These are phyloP conservation scores for Hemitrygon akajei DNA, from an alignment of 2,797 vertebrate genomes.

Conservation along the genomic window DNA sequence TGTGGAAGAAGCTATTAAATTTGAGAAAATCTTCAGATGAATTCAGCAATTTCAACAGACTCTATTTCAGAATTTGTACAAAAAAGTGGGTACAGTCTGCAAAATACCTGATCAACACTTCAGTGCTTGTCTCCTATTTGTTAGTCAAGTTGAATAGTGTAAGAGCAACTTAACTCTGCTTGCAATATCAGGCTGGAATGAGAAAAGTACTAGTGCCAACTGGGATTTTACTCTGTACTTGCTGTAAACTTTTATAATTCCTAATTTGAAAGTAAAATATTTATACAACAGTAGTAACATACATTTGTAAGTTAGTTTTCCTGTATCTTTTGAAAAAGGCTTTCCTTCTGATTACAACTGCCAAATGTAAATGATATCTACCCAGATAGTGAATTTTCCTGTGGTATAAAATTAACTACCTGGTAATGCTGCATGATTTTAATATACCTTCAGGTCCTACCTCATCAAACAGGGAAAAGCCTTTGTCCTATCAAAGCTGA, in stretches of 20 bases:
- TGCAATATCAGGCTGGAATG: neutral
- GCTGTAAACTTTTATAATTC: neutral
- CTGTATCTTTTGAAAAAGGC: neutral
- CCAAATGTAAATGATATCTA: constrained; percentile 24
- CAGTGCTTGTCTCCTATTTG: neutral
- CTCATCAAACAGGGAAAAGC: neutral
- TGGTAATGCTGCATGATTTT: constrained; percentile 29
- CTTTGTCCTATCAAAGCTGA: neutral
- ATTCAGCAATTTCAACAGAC: neutral
- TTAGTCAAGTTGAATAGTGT: neutral
- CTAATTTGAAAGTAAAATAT: neutral
- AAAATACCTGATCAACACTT: neutral
- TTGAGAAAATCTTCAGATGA: neutral
- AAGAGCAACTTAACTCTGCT: neutral
- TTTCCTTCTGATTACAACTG: constrained; percentile 27
- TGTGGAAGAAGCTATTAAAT: constrained; percentile 12
- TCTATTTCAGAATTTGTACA: no score
- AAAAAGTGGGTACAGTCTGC: no score
- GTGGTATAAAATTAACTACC: constrained; percentile 22
- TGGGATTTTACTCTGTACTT: neutral
- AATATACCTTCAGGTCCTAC: constrained; percentile 28
- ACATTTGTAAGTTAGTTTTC: constrained; percentile 15
- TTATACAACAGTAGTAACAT: neutral
- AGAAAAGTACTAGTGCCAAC: neutral
- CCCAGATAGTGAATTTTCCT: constrained; percentile 21